Evolutionary conservation across 2,113 vertebrate species (phyloP), one percentile per base, ranked within the genome.

Genomic region (Sclerurus mexicanus): DNA sequence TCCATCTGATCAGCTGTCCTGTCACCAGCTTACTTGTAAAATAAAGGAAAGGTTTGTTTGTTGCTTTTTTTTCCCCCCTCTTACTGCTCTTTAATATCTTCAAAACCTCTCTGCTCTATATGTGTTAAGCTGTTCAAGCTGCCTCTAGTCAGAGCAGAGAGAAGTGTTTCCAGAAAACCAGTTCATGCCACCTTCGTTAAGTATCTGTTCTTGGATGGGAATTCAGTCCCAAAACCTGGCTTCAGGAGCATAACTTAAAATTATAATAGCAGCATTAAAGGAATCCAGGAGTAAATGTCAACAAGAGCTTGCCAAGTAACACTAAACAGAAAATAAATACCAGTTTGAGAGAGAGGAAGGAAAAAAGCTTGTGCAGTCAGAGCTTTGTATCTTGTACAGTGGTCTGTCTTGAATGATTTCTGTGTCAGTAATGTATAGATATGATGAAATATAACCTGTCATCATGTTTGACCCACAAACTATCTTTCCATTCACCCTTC

Each of bases 11-110:
- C 86, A 90, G 50, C 64, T 59, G 4, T 10, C 42, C 56, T 95
- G 83, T 90, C 89, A 81, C 53, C 90, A 89, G n/a, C n/a, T 77
- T 59, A 71, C 73, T 74, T 33, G 55, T 77, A 85, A 93, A 90
- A 76, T 53, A 90, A 81, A 86, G 30, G 39, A 49, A 44, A 22
- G 10, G 7, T 58, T 52, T 30, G 35, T 35, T 46, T 42, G 17
- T 35, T 13, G 4, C 1, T 27, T 37, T n/a, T 56, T 31, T 49
- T 82, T 46, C 39, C 39, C 17, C 6, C 0, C 14, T 68, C 52
- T 77, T 40, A 14, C 46, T 90, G 17, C 7, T 79, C 22, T 76
- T 75, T 7, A 67, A 1, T 30, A 56, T 52, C 39, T 87, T 74
- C 63, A 74, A 69, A 86, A 10, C 11, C 10, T 83, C 44, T 64